Percentiles rank a stretch among this genome's conserved stretches.
phyloP scores from a whole-genome alignment of 2,888 invertebrate genomes.

The Bellardia pandia region DNA sequence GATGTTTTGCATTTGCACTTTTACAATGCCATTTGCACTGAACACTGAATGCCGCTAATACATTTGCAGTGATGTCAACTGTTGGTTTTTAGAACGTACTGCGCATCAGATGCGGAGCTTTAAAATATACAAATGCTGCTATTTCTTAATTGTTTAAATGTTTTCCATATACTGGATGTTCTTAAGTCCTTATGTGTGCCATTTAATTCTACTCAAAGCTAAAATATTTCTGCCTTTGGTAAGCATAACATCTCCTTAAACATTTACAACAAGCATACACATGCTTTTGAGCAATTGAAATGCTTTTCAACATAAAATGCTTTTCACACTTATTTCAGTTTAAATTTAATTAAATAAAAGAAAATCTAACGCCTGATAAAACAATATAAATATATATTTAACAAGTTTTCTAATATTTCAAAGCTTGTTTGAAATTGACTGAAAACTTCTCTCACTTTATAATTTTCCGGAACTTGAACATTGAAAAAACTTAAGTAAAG shows the following conservation, averaged over 20 bases:
- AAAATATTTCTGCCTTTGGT: not conserved
- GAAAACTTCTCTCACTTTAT: slow-evolving; percentile 35
- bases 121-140: too few relatives aligned
- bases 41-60: too few relatives aligned
- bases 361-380: not conserved
- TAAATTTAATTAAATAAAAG: not conserved
- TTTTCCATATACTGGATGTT: too few relatives aligned
- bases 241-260: not conserved
- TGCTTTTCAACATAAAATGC: not conserved
- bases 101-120: too few relatives aligned
- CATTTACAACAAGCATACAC: not conserved
- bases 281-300: not conserved
- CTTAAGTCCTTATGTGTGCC: too few relatives aligned
- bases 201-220: too few relatives aligned
- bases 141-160: too few relatives aligned
- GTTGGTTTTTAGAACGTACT: too few relatives aligned
- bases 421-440: slow-evolving; percentile 9
- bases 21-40: too few relatives aligned
- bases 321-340: not conserved
- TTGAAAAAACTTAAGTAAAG: too few relatives aligned
- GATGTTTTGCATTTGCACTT: too few relatives aligned
- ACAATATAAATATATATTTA: not conserved
- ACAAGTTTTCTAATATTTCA: slow-evolving; percentile 14
- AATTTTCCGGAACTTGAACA: slow-evolving; percentile 50
- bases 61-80: too few relatives aligned